These are phyloP conservation scores for Maniola jurtina DNA, from an alignment of 1,140 invertebrate species.

Conservation along the genomic window DNA sequence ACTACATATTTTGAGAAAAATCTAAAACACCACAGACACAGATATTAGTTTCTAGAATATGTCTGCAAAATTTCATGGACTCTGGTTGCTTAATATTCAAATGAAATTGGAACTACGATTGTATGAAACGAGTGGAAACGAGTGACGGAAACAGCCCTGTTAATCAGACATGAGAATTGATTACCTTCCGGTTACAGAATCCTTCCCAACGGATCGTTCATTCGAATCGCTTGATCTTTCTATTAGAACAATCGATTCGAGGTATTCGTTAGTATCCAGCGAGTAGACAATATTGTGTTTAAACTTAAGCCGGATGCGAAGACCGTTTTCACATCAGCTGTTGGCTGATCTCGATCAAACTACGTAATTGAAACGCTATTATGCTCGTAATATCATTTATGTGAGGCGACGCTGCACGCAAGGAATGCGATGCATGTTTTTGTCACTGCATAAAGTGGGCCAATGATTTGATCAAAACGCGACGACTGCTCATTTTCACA, in stretches of 20 bases:
- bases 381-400: constrained; percentile 19
- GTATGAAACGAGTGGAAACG: too few relatives aligned
- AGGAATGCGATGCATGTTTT: constrained; percentile 39
- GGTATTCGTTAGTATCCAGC: neutral
- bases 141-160: too few relatives aligned
- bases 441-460: constrained; percentile 33
- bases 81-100: too few relatives aligned
- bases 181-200: too few relatives aligned
- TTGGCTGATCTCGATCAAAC: constrained; percentile 31
- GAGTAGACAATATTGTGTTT: neutral
- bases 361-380: constrained; percentile 31
- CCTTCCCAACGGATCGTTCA: too few relatives aligned
- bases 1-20: too few relatives aligned
- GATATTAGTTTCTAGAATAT: too few relatives aligned
- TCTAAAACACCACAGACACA: too few relatives aligned
- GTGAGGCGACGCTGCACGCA: constrained; percentile 26
- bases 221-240: neutral
- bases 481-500: constrained; percentile 17
- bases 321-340: constrained; percentile 34
- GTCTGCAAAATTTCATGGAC: too few relatives aligned
- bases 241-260: neutral
- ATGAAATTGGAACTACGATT: too few relatives aligned
- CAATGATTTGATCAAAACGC: constrained; percentile 33
- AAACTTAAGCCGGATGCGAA: constrained; percentile 24
- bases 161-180: too few relatives aligned